Base-by-base conservation (phyloP, 2,888 invertebrate genomes). In the Prenolepis imparis region DNA sequence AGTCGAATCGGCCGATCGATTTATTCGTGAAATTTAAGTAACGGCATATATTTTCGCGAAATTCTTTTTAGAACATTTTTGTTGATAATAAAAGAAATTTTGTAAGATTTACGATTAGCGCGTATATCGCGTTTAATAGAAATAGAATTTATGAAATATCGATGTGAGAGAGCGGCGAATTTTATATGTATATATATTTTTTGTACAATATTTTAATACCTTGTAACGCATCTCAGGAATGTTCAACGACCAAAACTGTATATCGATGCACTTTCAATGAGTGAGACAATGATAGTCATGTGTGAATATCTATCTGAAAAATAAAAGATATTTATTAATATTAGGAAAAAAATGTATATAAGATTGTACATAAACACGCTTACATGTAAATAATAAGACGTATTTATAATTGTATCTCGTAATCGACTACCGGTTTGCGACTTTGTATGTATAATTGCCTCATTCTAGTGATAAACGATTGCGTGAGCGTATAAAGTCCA, bases 211-310 rank as follows among this genome's bases (percentile, higher is more conserved):
- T 72, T 78, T 24, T 44, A 21, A 64, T 12, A 55, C 5, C 18
- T 21, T 21, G 21, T n/a, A 81, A 81, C 61, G 21, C 74, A 70
- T 86, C 89, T 86, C 86, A 87, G 85, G 89, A 82, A 84, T 64
- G 48, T 63, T 41, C 82, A 52, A 48, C 63, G 84, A 85, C 18
- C 64, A 52, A 75, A 86, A 86, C 66, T 48, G 66, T 78, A 57
- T 68, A 74, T 75, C 77, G 39, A 73, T 80, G 61, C 78, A 74
- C 73, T 68, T 88, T 85, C 83, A 82, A 85, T 87, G 90, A 89
- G 92, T 92, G 92, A 93, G 91, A 91, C 74, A 78, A 90, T 89
- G 90, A 90, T 91, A 90, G 91, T 93, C 93, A 92, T 90, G 85
- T 87, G 85, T 87, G 77, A 90, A 92, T 93, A 92, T 90, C 91